A percentile compares a stretch with the other conserved stretches of the same genome.
Evolutionary conservation across 2,113 vertebrate species (phyloP).

Genomic region (Martes martes): DNA sequence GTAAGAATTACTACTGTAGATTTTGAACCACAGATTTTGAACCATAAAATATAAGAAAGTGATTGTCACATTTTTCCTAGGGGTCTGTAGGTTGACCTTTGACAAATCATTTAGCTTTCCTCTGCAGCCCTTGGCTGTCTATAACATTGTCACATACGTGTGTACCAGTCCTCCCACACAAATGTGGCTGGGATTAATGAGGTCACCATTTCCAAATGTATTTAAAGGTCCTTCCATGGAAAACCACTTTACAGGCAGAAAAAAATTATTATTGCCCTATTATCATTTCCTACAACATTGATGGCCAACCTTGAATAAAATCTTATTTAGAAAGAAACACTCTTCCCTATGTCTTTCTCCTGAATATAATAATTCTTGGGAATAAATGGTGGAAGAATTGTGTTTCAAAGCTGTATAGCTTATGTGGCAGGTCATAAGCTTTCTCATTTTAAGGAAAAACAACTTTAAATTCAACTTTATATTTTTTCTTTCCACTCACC

Average conservation of each 20-base stretch:
- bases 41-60: neutral
- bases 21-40: neutral
- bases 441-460: constrained; percentile 33
- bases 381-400: neutral
- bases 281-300: neutral
- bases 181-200: neutral
- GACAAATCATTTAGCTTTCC: neutral
- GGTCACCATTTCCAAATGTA: neutral
- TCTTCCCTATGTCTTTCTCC: neutral
- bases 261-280: neutral
- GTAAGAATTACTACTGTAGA: neutral
- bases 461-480: constrained; percentile 20
- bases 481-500: neutral
- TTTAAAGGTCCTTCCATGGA: neutral
- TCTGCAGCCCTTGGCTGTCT: neutral
- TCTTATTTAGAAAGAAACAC: constrained; percentile 13
- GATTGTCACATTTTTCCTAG: neutral
- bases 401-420: neutral
- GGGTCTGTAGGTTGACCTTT: neutral
- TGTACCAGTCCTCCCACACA: neutral
- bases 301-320: constrained; percentile 14
- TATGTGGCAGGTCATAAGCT: neutral
- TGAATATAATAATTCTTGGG: constrained; percentile 9
- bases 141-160: neutral
- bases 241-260: constrained; percentile 4